Base-by-base conservation (phyloP, 2,888 invertebrate species). In the Trichogramma evanescens region DNA sequence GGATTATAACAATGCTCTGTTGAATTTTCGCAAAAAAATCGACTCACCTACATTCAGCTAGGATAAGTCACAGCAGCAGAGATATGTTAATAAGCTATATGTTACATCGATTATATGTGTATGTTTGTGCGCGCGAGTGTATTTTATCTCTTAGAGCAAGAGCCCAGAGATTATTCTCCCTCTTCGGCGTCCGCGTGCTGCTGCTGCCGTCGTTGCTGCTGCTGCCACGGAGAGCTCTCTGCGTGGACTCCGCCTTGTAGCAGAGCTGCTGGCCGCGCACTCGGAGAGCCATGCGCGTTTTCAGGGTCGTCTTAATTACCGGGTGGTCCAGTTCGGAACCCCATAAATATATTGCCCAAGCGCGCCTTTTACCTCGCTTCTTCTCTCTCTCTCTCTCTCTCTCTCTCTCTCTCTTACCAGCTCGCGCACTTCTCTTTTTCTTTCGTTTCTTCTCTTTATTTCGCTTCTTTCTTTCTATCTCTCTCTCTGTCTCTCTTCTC, bases 251-350 rank as follows among this genome's bases (percentile, higher is more conserved):
- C n/a, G 10, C 51, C 50, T 46, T 13, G 46, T 48, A n/a, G 13
- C 68, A 68, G 68, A 70, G 69, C 68, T 69, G 70, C 68, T 71
- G 70, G 70, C 71, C 68, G 72, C 72, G 72, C 72, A 71, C 71
- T 13, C 13, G 13, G 13, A 13, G 13, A 13, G 13, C 13, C 13
- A 13, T 13, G 13, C 13, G 13, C 68, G 66, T 66, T 70, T 70
- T 72, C 73, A 72, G 72, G 73, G 71, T 73, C 72, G 72, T 72
- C 72, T 72, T 73, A 73, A 73, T 73, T 73, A 73, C 72, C 73
- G 73, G 72, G 73, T 73, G 73, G 73, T 73, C 73, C 72, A 72
- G 69, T 71, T 72, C 70, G 70, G 67, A 72, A 72, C 70, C 71
- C 72, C 71, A 72, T 72, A 73, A 73, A 73, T 73, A 73, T 73